Conservation (phyloP, 2,797 vertebrate species). For the Tragelaphus oryx region DNA sequence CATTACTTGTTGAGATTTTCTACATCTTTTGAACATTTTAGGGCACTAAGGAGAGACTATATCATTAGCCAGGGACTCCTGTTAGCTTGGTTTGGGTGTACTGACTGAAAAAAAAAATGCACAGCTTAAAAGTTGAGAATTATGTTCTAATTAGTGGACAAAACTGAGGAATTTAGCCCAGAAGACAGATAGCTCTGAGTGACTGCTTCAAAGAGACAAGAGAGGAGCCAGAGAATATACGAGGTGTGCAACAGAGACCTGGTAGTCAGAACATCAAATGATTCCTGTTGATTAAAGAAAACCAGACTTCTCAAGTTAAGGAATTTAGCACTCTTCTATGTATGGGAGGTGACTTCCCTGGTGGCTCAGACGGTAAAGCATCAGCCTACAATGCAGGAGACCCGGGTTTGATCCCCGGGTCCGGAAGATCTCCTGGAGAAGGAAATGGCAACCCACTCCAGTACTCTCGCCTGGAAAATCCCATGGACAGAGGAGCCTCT, state of each 20-base stretch:
- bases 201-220: neutral
- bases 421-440: too few relatives aligned
- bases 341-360: neutral
- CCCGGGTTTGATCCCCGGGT: too few relatives aligned
- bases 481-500: too few relatives aligned
- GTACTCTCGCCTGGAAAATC: too few relatives aligned
- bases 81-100: neutral
- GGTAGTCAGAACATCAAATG: neutral
- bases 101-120: neutral
- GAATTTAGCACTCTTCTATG: neutral
- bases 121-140: neutral
- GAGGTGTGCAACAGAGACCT: neutral
- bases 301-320: neutral
- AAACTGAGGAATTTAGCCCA: neutral
- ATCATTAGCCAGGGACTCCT: neutral
- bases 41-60: neutral
- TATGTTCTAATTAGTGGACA: neutral
- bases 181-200: neutral
- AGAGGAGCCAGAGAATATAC: neutral
- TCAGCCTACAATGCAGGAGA: too few relatives aligned
- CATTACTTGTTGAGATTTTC: neutral
- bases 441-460: too few relatives aligned
- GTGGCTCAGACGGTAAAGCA: too few relatives aligned
- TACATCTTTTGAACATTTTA: constrained; percentile 8
- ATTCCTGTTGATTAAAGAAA: neutral